These are phyloP conservation scores for Zingel zingel DNA, from an alignment of 2,113 vertebrate genomes.

Conservation along the genomic window DNA sequence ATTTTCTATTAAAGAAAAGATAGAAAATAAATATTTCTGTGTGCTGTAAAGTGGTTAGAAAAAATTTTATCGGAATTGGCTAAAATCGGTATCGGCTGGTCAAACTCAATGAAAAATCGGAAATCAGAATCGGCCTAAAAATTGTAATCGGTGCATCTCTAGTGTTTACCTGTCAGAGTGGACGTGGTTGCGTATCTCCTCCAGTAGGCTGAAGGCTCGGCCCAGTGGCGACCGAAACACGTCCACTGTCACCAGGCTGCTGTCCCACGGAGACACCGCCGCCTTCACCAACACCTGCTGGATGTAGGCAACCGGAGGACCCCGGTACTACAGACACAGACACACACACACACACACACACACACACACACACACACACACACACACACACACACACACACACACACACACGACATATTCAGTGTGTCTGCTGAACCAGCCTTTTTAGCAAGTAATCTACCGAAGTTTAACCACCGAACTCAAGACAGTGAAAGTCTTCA, in stretches of 20 bases:
- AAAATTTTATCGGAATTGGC: too few species aligned
- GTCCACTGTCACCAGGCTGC: slow-evolving; percentile 92
- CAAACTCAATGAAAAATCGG: too few species aligned
- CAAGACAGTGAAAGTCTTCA: neutral
- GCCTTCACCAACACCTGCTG: slow-evolving; percentile 98
- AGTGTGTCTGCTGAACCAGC: neutral
- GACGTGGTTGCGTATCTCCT: slow-evolving; percentile 95
- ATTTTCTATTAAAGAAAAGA: too few species aligned
- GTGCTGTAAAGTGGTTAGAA: too few species aligned
- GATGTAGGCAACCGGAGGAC: slow-evolving; percentile 94
- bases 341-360: too few species aligned
- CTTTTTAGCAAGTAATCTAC: neutral
- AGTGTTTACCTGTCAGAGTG: slow-evolving; percentile 92
- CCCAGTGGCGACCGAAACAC: slow-evolving; percentile 94
- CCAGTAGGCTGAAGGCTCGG: slow-evolving; percentile 92
- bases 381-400: slow-evolving; percentile 12
- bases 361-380: slow-evolving; percentile 18
- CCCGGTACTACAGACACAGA: slow-evolving; percentile 90
- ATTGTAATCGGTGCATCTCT: too few species aligned
- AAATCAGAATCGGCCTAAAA: too few species aligned
- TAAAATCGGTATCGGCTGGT: too few species aligned
- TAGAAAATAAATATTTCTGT: too few species aligned
- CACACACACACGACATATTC: neutral
- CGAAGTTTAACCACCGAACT: neutral
- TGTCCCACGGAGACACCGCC: slow-evolving; percentile 96